Evolutionary conservation across 2,113 vertebrate species (phyloP).

Genomic region (Seriola dumerili): DNA sequence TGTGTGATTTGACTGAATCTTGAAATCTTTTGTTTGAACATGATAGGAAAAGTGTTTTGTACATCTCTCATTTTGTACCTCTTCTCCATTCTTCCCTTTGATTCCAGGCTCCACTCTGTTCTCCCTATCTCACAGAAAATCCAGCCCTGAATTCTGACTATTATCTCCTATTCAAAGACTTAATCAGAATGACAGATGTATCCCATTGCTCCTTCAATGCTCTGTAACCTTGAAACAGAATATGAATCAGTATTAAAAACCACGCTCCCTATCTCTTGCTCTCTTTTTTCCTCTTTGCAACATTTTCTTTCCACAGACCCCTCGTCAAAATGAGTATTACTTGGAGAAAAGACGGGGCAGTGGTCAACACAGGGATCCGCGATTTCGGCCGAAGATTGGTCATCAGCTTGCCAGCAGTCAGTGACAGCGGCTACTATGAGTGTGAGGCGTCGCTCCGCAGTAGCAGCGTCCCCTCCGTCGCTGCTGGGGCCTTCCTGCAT

Average conservation of each 20-base stretch:
- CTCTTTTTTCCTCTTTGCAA: slow-evolving; percentile 37
- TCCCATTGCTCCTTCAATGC: slow-evolving; percentile 59
- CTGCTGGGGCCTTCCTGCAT: slow-evolving; percentile 89
- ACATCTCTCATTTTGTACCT: slow-evolving; percentile 58
- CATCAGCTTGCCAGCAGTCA: slow-evolving; percentile 87
- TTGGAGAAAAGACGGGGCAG: slow-evolving; percentile 92
- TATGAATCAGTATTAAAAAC: slow-evolving; percentile 74
- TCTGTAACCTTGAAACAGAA: slow-evolving; percentile 77
- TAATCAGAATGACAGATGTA: slow-evolving; percentile 80
- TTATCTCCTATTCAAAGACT: slow-evolving; percentile 80
- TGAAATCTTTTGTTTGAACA: slow-evolving; percentile 71
- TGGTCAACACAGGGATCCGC: slow-evolving; percentile 88
- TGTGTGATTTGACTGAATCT: slow-evolving; percentile 61
- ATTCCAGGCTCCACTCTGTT: slow-evolving; percentile 70
- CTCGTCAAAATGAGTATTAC: slow-evolving; percentile 94
- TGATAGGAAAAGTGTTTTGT: slow-evolving; percentile 58
- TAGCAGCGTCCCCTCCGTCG: slow-evolving; percentile 89
- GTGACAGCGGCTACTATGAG: slow-evolving; percentile 92
- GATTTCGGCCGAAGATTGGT: slow-evolving; percentile 93
- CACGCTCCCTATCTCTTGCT: slow-evolving; percentile 10
- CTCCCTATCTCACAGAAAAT: slow-evolving; percentile 53
- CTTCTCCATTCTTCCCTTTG: slow-evolving; percentile 64
- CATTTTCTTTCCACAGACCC: slow-evolving; percentile 83
- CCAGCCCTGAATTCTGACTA: slow-evolving; percentile 65
- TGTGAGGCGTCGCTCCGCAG: slow-evolving; percentile 94